Conservation (phyloP, 2,888 invertebrate species). For the Cephus sareptanus region DNA sequence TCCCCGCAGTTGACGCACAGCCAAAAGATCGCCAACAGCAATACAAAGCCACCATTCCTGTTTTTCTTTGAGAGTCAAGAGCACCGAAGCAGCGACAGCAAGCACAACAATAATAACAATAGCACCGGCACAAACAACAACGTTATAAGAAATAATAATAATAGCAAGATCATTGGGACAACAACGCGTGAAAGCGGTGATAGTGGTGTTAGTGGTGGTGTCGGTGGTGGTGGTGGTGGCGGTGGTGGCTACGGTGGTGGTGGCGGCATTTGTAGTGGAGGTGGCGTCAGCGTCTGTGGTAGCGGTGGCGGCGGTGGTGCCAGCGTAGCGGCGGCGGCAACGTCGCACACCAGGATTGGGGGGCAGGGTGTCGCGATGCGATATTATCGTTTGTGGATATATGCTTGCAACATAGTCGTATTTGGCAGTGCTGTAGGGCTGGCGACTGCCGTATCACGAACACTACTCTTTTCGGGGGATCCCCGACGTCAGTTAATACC, state of each 20-base stretch:
- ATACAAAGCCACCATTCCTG: constrained; percentile 55
- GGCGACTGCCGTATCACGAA: constrained; percentile 79
- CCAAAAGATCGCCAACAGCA: constrained; percentile 58
- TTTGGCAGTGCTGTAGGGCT: constrained; percentile 85
- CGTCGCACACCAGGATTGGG: constrained; percentile 70
- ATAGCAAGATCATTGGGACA: constrained; percentile 7
- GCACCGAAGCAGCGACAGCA: constrained; percentile 35
- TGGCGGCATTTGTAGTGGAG: constrained; percentile 65
- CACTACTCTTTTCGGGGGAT: constrained; percentile 73
- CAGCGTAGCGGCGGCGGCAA: constrained; percentile 67
- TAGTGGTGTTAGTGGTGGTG: constrained; percentile 20
- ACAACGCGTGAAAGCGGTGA: constrained; percentile 18
- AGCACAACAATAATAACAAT: constrained; percentile 33
- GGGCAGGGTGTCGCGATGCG: constrained; percentile 76
- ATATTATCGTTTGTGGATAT: constrained; percentile 92
- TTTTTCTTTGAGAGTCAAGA: constrained; percentile 56
- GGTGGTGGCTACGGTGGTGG: constrained; percentile 48
- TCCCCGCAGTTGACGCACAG: constrained; percentile 63
- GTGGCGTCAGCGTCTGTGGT: constrained; percentile 69
- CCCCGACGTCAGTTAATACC: constrained; percentile 79
- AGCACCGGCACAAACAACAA: constrained; percentile 29
- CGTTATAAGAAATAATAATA: constrained; percentile 16
- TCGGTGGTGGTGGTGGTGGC: constrained; percentile 68
- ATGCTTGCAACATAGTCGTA: constrained; percentile 90
- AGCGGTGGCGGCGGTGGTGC: constrained; percentile 66